These are phyloP conservation scores for Pipra filicauda DNA, from an alignment of 2,113 vertebrate genomes.

Conservation along the genomic window DNA sequence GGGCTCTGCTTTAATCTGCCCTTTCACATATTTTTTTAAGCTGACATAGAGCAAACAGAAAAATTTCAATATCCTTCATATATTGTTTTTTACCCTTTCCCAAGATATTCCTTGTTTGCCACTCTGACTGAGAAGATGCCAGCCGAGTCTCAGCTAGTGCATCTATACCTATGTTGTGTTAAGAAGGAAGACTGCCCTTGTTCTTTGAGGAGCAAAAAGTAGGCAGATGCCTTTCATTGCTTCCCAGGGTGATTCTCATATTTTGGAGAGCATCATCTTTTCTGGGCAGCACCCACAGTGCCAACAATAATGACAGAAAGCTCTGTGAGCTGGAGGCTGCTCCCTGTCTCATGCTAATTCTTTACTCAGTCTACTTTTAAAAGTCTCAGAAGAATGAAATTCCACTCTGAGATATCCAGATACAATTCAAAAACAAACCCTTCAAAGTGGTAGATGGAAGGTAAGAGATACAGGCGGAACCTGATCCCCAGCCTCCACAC, in stretches of 20 bases:
- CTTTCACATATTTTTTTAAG: not conserved
- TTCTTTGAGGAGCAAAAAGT: not conserved
- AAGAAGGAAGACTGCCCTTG: not conserved
- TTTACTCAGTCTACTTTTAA: not conserved
- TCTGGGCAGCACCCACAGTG: not conserved
- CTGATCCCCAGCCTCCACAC: not conserved
- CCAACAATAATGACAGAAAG: not conserved
- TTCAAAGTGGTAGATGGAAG: slow-evolving; percentile 37
- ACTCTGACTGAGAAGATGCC: not conserved
- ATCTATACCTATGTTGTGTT: not conserved
- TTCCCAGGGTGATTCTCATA: not conserved
- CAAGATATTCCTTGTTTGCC: not conserved
- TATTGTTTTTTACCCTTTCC: not conserved
- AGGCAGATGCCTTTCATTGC: not conserved
- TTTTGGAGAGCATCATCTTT: not conserved
- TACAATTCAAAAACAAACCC: slow-evolving; percentile 37
- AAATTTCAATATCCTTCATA: not conserved
- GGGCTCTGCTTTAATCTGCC: not conserved
- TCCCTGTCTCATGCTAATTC: not conserved
- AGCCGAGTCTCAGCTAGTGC: not conserved
- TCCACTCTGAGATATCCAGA: slow-evolving; percentile 57
- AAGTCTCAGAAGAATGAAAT: slow-evolving; percentile 50
- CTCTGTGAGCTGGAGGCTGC: not conserved
- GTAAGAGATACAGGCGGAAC: slow-evolving; percentile 46
- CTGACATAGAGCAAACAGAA: not conserved